Evolutionary conservation across 2,113 vertebrate species (phyloP), one percentile per base, ranked within the genome.

Genomic region (Spea bombifrons): DNA sequence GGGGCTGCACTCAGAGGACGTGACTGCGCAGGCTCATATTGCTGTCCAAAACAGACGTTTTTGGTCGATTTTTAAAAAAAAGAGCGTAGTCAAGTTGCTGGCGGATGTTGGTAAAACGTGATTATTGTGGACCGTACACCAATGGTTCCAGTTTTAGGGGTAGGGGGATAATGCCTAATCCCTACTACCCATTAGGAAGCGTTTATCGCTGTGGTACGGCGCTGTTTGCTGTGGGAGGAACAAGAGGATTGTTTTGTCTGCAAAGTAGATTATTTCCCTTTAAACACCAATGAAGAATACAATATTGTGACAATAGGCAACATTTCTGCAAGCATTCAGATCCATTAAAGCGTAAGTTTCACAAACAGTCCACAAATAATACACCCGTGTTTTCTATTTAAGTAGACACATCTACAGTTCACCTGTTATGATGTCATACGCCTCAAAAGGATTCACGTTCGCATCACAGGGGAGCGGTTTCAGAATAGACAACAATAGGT

Each of bases 401-500:
- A 13, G 5, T 0, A 17, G 30, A 64, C 16, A 64, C 1, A 64
- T 3, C 4, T 16, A 44, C 53, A 8, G n/a, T 45, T 72, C 12
- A 72, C 71, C 71, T 72, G 52, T 16, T 59, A 12, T 55, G 52
- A 72, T 57, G 67, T 69, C 67, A 72, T 72, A 59, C 53, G 44
- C 17, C 70, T 50, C 15, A 45, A 43, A 15, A 12, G 53, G n/a
- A 48, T 17, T 15, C 57, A 10, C 59, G 5, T 52, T 47, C 50
- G 4, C 10, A 43, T 55, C 13, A 50, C 75, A 76, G 75, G 55
- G 57, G 75, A 69, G 8, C 7, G 30, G 13, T 48, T 45, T 57
- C 44, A 68, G 49, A 75, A 46, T 65, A 55, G 49, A 55, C 13
- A 76, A 76, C 66, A 76, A 76, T 61, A 61, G 12, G 1, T 48